These are phyloP conservation scores for Drosophila watanabei DNA, from an alignment of 1,140 invertebrate genomes.

Conservation along the genomic window DNA sequence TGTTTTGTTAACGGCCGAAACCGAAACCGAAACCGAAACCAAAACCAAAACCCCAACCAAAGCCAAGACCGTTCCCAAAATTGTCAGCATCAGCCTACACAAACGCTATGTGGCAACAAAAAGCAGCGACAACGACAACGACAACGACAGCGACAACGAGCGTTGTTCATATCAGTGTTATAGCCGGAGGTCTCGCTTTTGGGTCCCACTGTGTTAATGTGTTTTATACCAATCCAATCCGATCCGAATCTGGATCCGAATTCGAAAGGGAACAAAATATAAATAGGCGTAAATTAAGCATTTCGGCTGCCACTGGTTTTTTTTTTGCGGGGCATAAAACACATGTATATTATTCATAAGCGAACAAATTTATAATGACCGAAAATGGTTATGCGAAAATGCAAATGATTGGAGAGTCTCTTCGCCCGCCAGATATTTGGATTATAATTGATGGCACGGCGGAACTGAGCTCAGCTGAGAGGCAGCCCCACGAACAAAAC, in stretches of 20 bases:
- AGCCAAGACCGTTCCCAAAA: slow-evolving; percentile 71
- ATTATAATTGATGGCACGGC: slow-evolving; percentile 22
- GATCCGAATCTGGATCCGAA: slow-evolving; percentile 14
- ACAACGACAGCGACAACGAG: slow-evolving; percentile 63
- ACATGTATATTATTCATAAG: slow-evolving; percentile 54
- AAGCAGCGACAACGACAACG: slow-evolving; percentile 31
- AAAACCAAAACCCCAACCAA: slow-evolving; percentile 37
- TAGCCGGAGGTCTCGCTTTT: slow-evolving; percentile 62
- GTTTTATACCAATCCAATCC: slow-evolving; percentile 59
- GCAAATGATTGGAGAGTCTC: slow-evolving; percentile 21
- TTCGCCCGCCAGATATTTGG: slow-evolving; percentile 19
- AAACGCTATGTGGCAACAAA: slow-evolving; percentile 29
- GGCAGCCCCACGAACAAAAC: slow-evolving; percentile 56
- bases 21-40: slow-evolving; percentile 48
- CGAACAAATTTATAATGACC: slow-evolving; percentile 38
- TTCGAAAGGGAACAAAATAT: slow-evolving; percentile 50
- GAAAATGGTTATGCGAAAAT: slow-evolving; percentile 26
- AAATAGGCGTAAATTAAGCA: slow-evolving; percentile 62
- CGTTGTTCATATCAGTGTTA: slow-evolving; percentile 66
- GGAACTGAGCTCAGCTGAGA: not conserved
- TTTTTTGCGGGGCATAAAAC: slow-evolving; percentile 24
- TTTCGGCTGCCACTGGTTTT: slow-evolving; percentile 62
- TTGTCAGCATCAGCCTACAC: slow-evolving; percentile 75
- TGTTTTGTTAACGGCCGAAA: slow-evolving; percentile 81
- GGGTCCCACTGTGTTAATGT: slow-evolving; percentile 74